A percentile compares a stretch with the other conserved stretches of the same genome.
phyloP scores from a whole-genome alignment of 2,888 invertebrate species.

The Habroteleia sp. region DNA sequence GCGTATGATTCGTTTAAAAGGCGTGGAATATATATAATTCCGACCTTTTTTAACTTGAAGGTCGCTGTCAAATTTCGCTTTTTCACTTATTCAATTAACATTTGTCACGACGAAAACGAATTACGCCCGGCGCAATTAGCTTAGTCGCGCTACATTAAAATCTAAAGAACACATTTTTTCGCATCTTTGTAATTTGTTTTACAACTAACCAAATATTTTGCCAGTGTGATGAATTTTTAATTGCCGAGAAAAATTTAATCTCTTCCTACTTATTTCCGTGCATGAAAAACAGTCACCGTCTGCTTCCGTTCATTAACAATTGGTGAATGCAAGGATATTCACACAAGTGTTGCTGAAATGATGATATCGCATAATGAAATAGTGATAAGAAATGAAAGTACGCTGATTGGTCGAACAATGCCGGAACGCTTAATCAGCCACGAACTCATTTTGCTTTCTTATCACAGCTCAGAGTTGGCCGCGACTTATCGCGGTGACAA shows the following conservation, averaged over 20 bases:
- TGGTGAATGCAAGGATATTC: conserved; percentile 4
- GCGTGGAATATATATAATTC: neutral
- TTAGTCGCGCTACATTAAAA: conserved; percentile 15
- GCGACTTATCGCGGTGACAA: conserved; percentile 61
- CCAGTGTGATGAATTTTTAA: conserved; percentile 30
- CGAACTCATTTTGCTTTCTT: conserved; percentile 43
- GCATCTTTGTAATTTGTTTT: conserved; percentile 24
- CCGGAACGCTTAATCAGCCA: conserved; percentile 12
- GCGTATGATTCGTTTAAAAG: conserved; percentile 11
- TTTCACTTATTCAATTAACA: conserved; percentile 26
- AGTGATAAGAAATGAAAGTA: conserved; percentile 23
- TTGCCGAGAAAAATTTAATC: conserved; percentile 30
- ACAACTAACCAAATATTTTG: conserved; percentile 36
- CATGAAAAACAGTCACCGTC: conserved; percentile 11
- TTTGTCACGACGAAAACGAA: conserved; percentile 14
- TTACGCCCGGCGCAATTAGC: conserved; percentile 13
- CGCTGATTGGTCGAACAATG: conserved; percentile 39
- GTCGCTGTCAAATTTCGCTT: conserved; percentile 11
- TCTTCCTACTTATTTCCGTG: neutral
- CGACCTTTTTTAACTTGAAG: neutral
- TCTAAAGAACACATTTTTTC: conserved; percentile 14
- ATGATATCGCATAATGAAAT: conserved; percentile 40
- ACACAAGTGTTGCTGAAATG: conserved; percentile 13
- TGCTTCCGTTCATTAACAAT: conserved; percentile 38
- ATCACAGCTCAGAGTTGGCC: conserved; percentile 36